phyloP scores from a whole-genome alignment of 2,888 invertebrate species.

The Xylocampa areola region DNA sequence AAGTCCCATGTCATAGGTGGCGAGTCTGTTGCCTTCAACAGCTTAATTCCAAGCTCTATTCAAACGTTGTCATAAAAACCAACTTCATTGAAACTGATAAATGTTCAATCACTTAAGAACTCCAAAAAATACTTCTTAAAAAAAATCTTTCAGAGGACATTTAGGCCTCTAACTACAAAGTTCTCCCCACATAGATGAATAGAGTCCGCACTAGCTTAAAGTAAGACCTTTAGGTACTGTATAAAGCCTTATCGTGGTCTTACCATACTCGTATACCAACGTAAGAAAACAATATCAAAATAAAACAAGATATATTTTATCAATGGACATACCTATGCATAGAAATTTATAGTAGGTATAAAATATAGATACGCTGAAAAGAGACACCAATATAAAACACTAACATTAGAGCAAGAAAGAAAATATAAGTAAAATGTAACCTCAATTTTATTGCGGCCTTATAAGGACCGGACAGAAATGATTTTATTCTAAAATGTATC shows the following conservation, averaged over 20 bases:
- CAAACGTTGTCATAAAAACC: too few species aligned
- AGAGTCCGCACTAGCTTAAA: too few species aligned
- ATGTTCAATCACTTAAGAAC: too few species aligned
- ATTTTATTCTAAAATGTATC: conserved; percentile 58
- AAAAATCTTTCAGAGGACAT: too few species aligned
- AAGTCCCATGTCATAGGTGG: too few species aligned
- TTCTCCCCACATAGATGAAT: too few species aligned
- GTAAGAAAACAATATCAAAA: conserved; percentile 27
- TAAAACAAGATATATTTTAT: conserved; percentile 36
- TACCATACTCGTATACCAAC: conserved; percentile 8
- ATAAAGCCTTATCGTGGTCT: conserved; percentile 19
- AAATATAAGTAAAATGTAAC: conserved; percentile 72
- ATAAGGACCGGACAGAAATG: conserved; percentile 73
- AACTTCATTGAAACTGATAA: too few species aligned
- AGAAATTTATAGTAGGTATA: conserved; percentile 60
- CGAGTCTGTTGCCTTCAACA: too few species aligned
- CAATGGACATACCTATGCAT: conserved; percentile 39
- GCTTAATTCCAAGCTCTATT: too few species aligned
- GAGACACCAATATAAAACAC: conserved; percentile 47
- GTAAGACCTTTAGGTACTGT: conserved; percentile 17
- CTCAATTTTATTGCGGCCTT: conserved; percentile 80
- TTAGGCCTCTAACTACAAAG: too few species aligned
- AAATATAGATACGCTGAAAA: conserved; percentile 47
- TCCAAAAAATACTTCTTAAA: too few species aligned
- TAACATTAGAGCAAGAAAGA: conserved; percentile 60